Base-by-base conservation (phyloP, 2,113 vertebrate species). In the Genyomyrus donnyi region DNA sequence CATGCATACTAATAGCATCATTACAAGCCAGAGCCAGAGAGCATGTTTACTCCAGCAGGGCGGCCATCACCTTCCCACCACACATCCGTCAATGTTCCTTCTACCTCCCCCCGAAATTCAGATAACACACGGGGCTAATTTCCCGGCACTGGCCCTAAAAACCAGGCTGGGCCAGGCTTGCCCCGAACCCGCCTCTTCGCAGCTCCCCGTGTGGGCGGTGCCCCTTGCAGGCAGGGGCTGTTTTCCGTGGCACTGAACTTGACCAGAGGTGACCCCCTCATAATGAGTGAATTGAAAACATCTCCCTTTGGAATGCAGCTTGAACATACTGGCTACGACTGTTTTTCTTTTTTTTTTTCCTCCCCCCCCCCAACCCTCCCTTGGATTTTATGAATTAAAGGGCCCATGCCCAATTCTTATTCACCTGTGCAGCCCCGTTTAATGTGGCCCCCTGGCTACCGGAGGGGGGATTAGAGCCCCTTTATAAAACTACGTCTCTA, bases 231-330 rank as follows among this genome's bases (percentile, higher is more conserved):
- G 96, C 96, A 94, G 97, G 95, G 94, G 95, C 96, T 97, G 96
- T 97, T 97, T 97, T 97, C 95, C 95, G 94, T 97, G 97, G 97
- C 97, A 98, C 97, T 98, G 98, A 99, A 98, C 98, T 98, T 98
- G 98, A 99, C 98, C 98, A 95, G 90, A 93, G 93, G 94, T 95
- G 96, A 98, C 97, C 98, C 96, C 96, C 96, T 96, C 96, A 97
- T 99, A 99, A 99, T 99, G 98, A 99, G 95, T 97, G 97, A 97
- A 98, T 98, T 98, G 97, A 98, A 99, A 99, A 98, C 97, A 98
- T 98, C 96, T 98, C 97, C 97, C 97, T 97, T 98, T 97, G 97
- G 97, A 98, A 98, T 99, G 97, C 96, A 95, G 96, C 96, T 96
- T 97, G 96, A 96, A 97, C 96, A 97, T 96, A 96, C 95, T 96